phyloP scores from a whole-genome alignment of 1,140 invertebrate genomes.

The Mactra quadrangularis region DNA sequence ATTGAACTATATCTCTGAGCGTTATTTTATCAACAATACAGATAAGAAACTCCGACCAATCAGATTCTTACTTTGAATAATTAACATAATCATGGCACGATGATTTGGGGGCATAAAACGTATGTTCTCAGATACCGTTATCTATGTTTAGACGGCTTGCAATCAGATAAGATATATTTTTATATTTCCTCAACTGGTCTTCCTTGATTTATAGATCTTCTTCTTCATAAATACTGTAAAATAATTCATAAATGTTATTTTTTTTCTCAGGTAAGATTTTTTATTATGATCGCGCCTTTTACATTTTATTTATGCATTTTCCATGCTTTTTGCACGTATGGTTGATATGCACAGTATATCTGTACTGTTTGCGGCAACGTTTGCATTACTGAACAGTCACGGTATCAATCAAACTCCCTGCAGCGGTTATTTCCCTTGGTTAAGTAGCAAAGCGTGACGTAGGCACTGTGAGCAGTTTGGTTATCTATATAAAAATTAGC shows the following conservation, averaged over 20 bases:
- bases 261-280: background rate
- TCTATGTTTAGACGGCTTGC: constrained; percentile 7
- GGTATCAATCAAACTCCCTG: too few species aligned
- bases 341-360: background rate
- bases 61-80: constrained; percentile 10
- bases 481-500: too few species aligned
- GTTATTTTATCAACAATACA: too few species aligned
- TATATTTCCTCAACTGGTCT: background rate
- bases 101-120: constrained; percentile 3
- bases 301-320: background rate
- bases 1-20: too few species aligned
- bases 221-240: background rate
- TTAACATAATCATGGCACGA: too few species aligned
- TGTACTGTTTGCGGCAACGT: too few species aligned
- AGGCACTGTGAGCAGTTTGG: too few species aligned
- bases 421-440: too few species aligned
- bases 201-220: too few species aligned
- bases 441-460: too few species aligned
- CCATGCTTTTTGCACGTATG: background rate
- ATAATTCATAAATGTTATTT: background rate
- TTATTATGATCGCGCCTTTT: background rate
- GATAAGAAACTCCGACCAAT: too few species aligned
- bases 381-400: too few species aligned
- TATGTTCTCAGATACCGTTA: constrained; percentile 21
- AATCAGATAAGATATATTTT: constrained; percentile 10